phyloP scores from a whole-genome alignment of 2,113 vertebrate genomes.

The Raja brachyura region DNA sequence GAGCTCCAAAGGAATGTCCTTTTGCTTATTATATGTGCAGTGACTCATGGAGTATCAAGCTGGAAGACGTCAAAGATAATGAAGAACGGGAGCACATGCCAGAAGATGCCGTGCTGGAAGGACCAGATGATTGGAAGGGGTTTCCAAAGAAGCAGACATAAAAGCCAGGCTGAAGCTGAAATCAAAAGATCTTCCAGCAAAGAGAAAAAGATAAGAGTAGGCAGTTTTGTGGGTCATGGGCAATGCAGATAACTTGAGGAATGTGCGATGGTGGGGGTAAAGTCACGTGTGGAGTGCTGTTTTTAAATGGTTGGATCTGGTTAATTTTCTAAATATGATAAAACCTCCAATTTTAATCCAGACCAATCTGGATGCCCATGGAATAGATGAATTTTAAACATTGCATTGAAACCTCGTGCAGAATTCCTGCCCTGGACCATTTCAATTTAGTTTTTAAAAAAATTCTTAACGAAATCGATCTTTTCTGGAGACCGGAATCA shows the following conservation, averaged over 20 bases:
- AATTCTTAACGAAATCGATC: no score
- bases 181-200: neutral
- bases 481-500: no score
- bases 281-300: neutral
- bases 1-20: neutral
- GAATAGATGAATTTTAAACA: no score
- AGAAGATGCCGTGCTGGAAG: neutral
- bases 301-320: neutral
- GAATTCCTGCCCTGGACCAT: no score
- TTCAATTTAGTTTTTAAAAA: no score
- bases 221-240: neutral
- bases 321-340: neutral
- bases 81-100: neutral
- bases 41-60: no score
- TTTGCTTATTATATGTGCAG: neutral
- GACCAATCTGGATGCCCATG: no score
- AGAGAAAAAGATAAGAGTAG: neutral
- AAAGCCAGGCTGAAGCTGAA: neutral
- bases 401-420: no score
- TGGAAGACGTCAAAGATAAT: neutral
- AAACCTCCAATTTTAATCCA: neutral
- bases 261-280: neutral
- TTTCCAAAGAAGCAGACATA: neutral
- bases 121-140: neutral
- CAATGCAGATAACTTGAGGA: neutral